phyloP scores from a whole-genome alignment of 2,113 vertebrate genomes.

The Odocoileus virginianus region DNA sequence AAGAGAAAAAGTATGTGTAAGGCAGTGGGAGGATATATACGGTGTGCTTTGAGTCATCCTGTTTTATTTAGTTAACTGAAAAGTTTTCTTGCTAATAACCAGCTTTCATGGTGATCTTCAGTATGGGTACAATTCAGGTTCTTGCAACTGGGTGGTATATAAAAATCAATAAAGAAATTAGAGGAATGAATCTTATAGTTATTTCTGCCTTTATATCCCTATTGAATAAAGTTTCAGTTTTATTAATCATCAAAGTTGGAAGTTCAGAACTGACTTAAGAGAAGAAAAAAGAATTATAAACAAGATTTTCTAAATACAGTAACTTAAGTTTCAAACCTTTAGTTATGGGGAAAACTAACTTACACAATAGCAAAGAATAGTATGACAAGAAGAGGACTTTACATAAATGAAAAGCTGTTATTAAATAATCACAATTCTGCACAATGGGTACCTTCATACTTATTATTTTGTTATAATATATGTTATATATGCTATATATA shows the following conservation, averaged over 20 bases:
- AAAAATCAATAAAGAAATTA: background rate
- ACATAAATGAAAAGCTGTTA: background rate
- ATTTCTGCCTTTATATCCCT: slow-evolving; percentile 10
- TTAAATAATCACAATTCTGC: background rate
- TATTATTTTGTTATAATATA: background rate
- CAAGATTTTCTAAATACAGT: background rate
- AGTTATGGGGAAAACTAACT: background rate
- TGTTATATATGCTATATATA: too few relatives aligned
- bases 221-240: slow-evolving; percentile 57
- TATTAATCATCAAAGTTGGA: slow-evolving; percentile 63
- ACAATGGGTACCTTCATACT: background rate
- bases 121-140: background rate
- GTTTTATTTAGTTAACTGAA: slow-evolving; percentile 4
- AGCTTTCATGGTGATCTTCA: background rate
- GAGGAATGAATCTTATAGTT: background rate
- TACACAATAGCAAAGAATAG: background rate
- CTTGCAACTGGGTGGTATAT: background rate
- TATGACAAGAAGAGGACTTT: background rate
- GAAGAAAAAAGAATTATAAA: background rate
- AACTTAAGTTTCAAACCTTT: background rate
- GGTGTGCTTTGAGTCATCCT: background rate
- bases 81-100: background rate
- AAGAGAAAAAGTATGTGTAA: background rate
- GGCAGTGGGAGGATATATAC: background rate
- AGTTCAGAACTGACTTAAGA: slow-evolving; percentile 75